phyloP scores from a whole-genome alignment of 2,113 vertebrate species.

The Lontra canadensis region DNA sequence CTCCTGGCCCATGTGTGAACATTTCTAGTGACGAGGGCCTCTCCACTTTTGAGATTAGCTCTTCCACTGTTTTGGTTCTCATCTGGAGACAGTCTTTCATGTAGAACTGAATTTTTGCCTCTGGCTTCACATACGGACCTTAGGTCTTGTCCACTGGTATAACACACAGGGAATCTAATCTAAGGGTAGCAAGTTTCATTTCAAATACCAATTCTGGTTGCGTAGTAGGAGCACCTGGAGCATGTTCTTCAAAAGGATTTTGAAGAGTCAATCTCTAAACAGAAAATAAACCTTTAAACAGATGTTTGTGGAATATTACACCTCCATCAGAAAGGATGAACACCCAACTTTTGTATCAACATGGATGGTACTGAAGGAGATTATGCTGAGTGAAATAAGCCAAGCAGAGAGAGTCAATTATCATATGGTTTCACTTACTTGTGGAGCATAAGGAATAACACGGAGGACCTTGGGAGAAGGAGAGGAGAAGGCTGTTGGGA shows the following conservation, averaged over 20 bases:
- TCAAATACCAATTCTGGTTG: background rate
- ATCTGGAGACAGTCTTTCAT: background rate
- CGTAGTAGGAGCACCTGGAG: background rate
- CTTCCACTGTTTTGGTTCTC: background rate
- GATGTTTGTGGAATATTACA: background rate
- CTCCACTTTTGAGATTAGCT: background rate
- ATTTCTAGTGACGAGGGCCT: background rate
- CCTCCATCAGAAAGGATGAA: too few relatives aligned
- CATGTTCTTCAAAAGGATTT: background rate
- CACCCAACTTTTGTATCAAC: too few relatives aligned
- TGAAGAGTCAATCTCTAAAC: background rate
- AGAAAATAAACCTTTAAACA: background rate
- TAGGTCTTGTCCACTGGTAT: background rate
- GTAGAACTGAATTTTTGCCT: background rate
- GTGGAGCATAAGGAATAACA: too few relatives aligned
- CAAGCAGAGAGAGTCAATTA: too few relatives aligned
- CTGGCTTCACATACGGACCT: background rate
- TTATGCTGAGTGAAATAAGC: too few relatives aligned
- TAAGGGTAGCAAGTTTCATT: background rate
- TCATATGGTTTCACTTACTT: too few relatives aligned
- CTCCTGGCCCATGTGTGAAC: fast-evolving
- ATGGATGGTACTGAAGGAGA: too few relatives aligned
- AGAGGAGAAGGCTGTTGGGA: too few relatives aligned
- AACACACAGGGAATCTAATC: background rate
- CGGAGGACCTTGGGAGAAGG: too few relatives aligned